These are phyloP conservation scores for Subacronicta megacephala DNA, from an alignment of 2,888 invertebrate genomes.

Conservation along the genomic window DNA sequence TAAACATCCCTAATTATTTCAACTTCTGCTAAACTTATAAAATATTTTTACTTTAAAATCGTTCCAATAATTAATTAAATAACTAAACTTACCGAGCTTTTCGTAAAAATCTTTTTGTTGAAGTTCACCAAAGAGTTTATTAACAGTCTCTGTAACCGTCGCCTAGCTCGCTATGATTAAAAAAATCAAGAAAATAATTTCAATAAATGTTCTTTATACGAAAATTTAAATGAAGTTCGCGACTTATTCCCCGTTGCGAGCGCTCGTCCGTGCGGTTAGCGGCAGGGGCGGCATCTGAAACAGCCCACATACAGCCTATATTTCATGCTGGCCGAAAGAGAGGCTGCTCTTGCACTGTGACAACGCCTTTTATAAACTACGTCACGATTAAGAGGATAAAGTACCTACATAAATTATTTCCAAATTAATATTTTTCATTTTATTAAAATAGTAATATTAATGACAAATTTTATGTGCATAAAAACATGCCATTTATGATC, in stretches of 20 bases:
- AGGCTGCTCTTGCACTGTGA: slow-evolving; percentile 59
- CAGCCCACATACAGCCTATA: slow-evolving; percentile 65
- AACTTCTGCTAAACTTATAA: too few species aligned
- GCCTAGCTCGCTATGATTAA: slow-evolving; percentile 3
- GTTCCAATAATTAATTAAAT: too few species aligned
- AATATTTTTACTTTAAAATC: too few species aligned
- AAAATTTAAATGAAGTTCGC: slow-evolving; percentile 61
- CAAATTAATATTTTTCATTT: neutral
- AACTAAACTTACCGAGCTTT: slow-evolving; percentile 62
- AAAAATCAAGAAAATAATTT: slow-evolving; percentile 31
- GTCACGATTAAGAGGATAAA: slow-evolving; percentile 40
- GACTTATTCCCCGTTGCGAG: slow-evolving; percentile 54
- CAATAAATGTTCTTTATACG: slow-evolving; percentile 45
- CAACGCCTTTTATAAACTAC: slow-evolving; percentile 63
- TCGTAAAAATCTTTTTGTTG: slow-evolving; percentile 27
- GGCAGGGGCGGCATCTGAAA: slow-evolving; percentile 74
- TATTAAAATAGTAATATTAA: too few species aligned
- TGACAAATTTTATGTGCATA: too few species aligned
- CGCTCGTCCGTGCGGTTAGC: slow-evolving; percentile 64
- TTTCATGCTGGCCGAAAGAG: slow-evolving; percentile 63
- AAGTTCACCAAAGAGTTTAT: slow-evolving; percentile 40
- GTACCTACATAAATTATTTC: too few species aligned
- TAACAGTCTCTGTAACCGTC: slow-evolving; percentile 11
- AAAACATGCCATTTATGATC: too few species aligned
- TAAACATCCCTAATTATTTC: too few species aligned